Evolutionary conservation across 2,888 invertebrate species (phyloP).

Genomic region (Agapetus fuscipes): DNA sequence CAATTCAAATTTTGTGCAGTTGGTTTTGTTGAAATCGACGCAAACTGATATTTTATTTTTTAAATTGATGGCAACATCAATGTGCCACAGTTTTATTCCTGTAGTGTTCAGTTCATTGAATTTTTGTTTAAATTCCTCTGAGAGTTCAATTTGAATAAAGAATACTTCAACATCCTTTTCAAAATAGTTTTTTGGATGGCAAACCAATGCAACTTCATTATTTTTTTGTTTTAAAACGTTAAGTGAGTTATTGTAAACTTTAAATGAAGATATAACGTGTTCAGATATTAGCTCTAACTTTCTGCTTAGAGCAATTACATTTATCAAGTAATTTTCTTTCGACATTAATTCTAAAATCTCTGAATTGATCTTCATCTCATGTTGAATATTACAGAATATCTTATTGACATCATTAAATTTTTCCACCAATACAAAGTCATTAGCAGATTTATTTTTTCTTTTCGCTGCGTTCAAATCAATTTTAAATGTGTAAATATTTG

Average conservation of each 20-base stretch:
- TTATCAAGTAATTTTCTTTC: conserved; percentile 8
- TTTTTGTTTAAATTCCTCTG: conserved; percentile 7
- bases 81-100: conserved; percentile 2
- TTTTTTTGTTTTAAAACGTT: background rate
- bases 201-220: background rate
- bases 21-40: conserved; percentile 1
- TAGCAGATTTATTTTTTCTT: background rate
- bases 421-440: conserved; percentile 2
- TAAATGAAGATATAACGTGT: background rate
- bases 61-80: background rate
- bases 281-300: conserved; percentile 2
- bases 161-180: conserved; percentile 2
- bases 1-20: background rate
- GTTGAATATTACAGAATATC: conserved; percentile 9
- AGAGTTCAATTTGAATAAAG: conserved; percentile 3
- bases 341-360: conserved; percentile 2
- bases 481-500: conserved; percentile 4
- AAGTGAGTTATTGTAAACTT: conserved; percentile 2
- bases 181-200: conserved; percentile 1
- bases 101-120: conserved; percentile 5
- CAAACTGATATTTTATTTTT: background rate
- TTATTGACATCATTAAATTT: conserved; percentile 4
- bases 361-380: conserved; percentile 10
- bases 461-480: background rate
- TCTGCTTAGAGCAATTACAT: conserved; percentile 4